Evolutionary conservation across 2,797 vertebrate species (phyloP), one percentile per base, ranked within the genome.

Genomic region (Enteromius argenteus): DNA sequence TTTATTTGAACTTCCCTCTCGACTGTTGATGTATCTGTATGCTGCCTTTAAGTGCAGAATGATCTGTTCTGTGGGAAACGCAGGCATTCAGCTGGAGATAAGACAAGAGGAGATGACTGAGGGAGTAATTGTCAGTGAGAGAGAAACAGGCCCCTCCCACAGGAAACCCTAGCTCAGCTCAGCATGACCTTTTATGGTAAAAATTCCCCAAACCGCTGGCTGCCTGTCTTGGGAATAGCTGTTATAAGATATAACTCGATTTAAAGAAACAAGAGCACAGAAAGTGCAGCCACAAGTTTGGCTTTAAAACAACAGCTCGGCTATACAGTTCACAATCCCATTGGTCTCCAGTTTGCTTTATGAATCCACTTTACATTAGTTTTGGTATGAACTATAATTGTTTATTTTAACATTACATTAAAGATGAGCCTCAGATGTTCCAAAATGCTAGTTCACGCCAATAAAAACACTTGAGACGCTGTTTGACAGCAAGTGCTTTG

Each of bases 151-250:
- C 89, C 92, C 90, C 91, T 93, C 90, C 90, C 93, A 91, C 89
- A 88, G 82, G 86, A 90, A 87, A 84, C 86, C 21, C 3, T 42
- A 71, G 79, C 80, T 67, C 46, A 66, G 69, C 81, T 84, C 81
- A 86, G 79, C 51, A 81, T 86, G 81, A 81, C 83, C 84, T 90
- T 72, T 90, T 92, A 90, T 88, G 94, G 95, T 97, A 96, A 95
- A 95, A 96, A 93, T 85, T 86, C 87, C 89, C 90, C 83, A 87
- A 90, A 91, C 86, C 86, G 86, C 91, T 88, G 81, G 79, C 81
- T 75, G 87, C 86, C 68, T 85, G 89, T 60, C 87, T 82, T 90
- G 91, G 93, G 92, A 88, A 86, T 89, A 87, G 66, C 32, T 53
- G 73, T 71, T 79, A 35, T 60, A 62, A 64, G 7, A 67, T 66